Evolutionary conservation across 2,113 vertebrate genomes (phyloP), one percentile per base, ranked within the genome.

Genomic region (Felis chaus): DNA sequence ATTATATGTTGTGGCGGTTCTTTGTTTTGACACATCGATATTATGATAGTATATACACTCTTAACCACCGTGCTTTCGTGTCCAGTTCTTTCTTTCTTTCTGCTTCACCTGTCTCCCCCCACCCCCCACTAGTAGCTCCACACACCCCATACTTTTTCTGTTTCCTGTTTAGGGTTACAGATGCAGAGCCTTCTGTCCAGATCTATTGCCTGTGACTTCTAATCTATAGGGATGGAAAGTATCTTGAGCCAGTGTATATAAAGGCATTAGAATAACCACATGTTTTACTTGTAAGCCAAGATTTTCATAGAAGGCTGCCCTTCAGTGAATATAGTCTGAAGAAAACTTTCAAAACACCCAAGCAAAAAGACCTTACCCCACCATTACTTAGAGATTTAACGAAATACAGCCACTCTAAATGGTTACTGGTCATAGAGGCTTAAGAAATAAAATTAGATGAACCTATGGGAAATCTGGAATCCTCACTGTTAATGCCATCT

Each of bases 261-360:
- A 87, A 95, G 53, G 25, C 41, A 69, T 96, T 83, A 92, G 87
- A 71, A 89, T 82, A 78, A 71, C 79, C 94, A 87, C 0, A 13
- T 89, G 96, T 90, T 95, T 89, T 91, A 84, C 41, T 89, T 94
- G 41, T 55, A 74, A 95, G 92, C 95, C 94, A 96, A 87, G 79
- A 83, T 92, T 97, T 90, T 92, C 87, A 61, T 50, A 95, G 55
- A 80, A 63, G 90, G 29, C 79, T 23, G 23, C 79, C 31, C 53
- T 87, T 97, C 31, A 29, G 31, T 92, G 65, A 94, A 33, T 91
- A 33, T 39, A 85, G 71, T 61, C 71, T 11, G 23, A 83, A 85
- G 83, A 69, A 92, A 97, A 95, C 27, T 85, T 86, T 36, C 29
- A 45, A 87, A 83, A 61, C 4, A 18, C 89, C 66, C 65, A 65